Conservation (phyloP, 2,888 invertebrate species). For the Ethmia dodecea region DNA sequence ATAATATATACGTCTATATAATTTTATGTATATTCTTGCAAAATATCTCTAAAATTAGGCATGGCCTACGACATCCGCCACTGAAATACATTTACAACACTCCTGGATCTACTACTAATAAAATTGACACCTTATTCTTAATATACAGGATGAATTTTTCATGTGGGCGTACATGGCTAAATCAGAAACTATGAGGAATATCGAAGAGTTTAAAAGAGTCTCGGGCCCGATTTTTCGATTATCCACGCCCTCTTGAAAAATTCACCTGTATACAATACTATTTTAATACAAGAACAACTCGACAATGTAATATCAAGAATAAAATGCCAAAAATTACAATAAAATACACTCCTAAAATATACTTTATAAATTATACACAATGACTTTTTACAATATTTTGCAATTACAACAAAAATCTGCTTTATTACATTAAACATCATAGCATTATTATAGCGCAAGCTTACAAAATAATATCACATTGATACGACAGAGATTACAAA, state of each 20-base stretch:
- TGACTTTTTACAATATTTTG: constrained; percentile 25
- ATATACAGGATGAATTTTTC: too few relatives aligned
- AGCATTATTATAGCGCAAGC: constrained; percentile 60
- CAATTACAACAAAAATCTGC: constrained; percentile 31
- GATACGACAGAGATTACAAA: constrained; percentile 13
- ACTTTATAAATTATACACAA: constrained; percentile 23
- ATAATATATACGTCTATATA: constrained; percentile 17
- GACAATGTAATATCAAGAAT: constrained; percentile 26
- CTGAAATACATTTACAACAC: constrained; percentile 51
- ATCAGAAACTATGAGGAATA: too few relatives aligned
- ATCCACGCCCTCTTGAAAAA: too few relatives aligned
- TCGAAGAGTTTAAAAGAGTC: too few relatives aligned
- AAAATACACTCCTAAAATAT: constrained; percentile 22
- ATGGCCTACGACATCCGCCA: constrained; percentile 38
- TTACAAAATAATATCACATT: constrained; percentile 30
- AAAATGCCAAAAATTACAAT: constrained; percentile 30
- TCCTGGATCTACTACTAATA: constrained; percentile 61
- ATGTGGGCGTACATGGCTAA: too few relatives aligned
- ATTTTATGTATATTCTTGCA: too few relatives aligned
- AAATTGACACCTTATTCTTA: constrained; percentile 23
- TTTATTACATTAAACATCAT: constrained; percentile 30
- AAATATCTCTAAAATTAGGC: too few relatives aligned
- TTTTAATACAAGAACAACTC: too few relatives aligned
- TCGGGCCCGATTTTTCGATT: too few relatives aligned
- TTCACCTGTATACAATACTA: too few relatives aligned